phyloP scores from a whole-genome alignment of 2,888 invertebrate species.

The Tetragnatha montana region DNA sequence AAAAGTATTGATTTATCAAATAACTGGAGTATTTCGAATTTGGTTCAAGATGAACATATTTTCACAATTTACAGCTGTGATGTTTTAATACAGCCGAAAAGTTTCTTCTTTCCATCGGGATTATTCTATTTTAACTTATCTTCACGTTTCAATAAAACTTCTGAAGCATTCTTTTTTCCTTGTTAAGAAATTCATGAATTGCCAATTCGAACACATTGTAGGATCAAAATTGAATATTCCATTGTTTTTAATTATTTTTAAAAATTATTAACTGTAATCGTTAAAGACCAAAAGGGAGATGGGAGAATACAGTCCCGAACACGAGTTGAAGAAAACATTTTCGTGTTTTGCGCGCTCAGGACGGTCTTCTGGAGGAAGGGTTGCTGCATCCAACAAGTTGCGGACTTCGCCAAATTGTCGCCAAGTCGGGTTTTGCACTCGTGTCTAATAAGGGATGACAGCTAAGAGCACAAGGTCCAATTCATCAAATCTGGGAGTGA shows the following conservation, averaged over 20 bases:
- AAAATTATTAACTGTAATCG: not conserved
- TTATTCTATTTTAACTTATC: not conserved
- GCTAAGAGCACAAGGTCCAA: not conserved
- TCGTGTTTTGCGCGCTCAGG: conserved; percentile 32
- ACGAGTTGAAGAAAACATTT: conserved; percentile 40
- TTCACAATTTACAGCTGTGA: too few species aligned
- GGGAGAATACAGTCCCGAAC: conserved; percentile 20
- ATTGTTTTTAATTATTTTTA: not conserved
- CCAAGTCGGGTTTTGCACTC: conserved; percentile 18
- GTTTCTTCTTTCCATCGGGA: too few species aligned
- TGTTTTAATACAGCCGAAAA: too few species aligned
- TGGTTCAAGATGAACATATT: too few species aligned
- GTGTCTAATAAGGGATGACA: conserved; percentile 40
- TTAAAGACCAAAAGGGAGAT: conserved; percentile 7
- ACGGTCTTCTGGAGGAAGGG: conserved; percentile 40
- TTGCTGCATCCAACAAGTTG: conserved; percentile 64
- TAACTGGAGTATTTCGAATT: too few species aligned
- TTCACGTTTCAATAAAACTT: not conserved
- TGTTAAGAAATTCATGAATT: not conserved
- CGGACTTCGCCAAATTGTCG: conserved; percentile 38
- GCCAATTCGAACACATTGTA: not conserved
- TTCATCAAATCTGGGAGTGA: not conserved
- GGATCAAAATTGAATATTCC: not conserved
- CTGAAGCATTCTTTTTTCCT: not conserved
- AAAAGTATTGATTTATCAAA: too few species aligned